A percentile compares a stretch with the other conserved stretches of the same genome.
Evolutionary conservation across 2,113 vertebrate genomes (phyloP).

Genomic region (Pachypanchax playfairii): DNA sequence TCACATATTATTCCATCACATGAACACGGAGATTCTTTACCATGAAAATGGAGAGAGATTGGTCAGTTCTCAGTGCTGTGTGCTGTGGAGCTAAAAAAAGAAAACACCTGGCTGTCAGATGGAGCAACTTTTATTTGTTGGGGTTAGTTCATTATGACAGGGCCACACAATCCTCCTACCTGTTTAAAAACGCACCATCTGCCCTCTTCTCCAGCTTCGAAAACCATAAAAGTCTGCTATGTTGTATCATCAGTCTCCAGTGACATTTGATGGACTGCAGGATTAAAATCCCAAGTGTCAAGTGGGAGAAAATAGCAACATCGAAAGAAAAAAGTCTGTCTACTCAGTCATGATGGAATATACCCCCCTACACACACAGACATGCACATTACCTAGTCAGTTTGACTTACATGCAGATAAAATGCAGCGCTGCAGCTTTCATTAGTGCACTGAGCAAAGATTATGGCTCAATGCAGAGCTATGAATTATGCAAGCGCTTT

Average conservation of each 20-base stretch:
- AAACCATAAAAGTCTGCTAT: conserved; percentile 25
- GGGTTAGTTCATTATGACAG: conserved; percentile 23
- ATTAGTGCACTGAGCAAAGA: conserved; percentile 70
- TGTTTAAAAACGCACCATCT: conserved; percentile 11
- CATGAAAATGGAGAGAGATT: conserved; percentile 28
- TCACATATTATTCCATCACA: conserved; percentile 56
- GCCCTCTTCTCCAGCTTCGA: conserved; percentile 4
- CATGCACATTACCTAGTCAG: conserved; percentile 57
- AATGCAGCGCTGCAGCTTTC: conserved; percentile 65
- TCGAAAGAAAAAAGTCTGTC: conserved; percentile 40
- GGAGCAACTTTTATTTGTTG: conserved; percentile 14
- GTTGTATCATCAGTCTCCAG: conserved; percentile 32
- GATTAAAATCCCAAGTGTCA: conserved; percentile 48
- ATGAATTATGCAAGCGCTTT: conserved; percentile 72
- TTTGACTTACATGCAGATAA: conserved; percentile 57
- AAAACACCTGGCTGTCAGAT: conserved; percentile 4
- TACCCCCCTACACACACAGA: too few species aligned
- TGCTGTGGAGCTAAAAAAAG: conserved; percentile 2
- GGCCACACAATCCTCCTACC: conserved; percentile 3
- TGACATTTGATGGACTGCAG: conserved; percentile 62
- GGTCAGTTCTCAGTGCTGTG: conserved; percentile 14
- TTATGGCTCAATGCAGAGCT: conserved; percentile 67
- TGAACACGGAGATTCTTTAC: conserved; percentile 48
- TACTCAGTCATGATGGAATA: conserved; percentile 55
- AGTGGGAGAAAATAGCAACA: conserved; percentile 27